phyloP scores from a whole-genome alignment of 2,113 vertebrate species.

The Lontra canadensis region DNA sequence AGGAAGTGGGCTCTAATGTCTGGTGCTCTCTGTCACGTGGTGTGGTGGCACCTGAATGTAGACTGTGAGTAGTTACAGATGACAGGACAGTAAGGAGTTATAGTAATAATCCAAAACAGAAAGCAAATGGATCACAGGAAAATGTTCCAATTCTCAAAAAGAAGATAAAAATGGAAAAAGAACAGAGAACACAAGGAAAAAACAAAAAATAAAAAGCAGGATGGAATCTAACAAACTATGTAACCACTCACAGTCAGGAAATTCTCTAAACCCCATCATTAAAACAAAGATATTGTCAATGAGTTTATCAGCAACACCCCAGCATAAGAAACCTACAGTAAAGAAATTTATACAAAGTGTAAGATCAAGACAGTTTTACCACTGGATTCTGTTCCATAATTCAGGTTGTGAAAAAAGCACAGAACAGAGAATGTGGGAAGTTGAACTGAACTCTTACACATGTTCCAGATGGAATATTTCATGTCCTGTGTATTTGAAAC shows the following conservation, averaged over 20 bases:
- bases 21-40: background rate
- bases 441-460: too few species aligned
- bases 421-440: too few species aligned
- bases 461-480: too few species aligned
- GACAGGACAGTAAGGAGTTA: too few species aligned
- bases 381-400: too few species aligned
- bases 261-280: background rate
- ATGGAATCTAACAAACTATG: background rate
- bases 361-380: too few species aligned
- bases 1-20: background rate
- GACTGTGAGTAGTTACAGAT: background rate
- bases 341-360: too few species aligned
- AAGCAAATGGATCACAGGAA: background rate
- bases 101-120: background rate
- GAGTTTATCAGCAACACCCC: background rate
- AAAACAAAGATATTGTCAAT: background rate
- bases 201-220: background rate
- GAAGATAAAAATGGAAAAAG: background rate
- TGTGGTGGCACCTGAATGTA: background rate
- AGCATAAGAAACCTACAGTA: background rate
- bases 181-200: background rate
- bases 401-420: too few species aligned
- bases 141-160: background rate
- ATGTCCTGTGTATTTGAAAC: too few species aligned
- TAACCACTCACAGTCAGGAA: background rate